Evolutionary conservation across 1,140 invertebrate species (phyloP), one percentile per base, ranked within the genome.

Genomic region (Drosophila parabipectinata): DNA sequence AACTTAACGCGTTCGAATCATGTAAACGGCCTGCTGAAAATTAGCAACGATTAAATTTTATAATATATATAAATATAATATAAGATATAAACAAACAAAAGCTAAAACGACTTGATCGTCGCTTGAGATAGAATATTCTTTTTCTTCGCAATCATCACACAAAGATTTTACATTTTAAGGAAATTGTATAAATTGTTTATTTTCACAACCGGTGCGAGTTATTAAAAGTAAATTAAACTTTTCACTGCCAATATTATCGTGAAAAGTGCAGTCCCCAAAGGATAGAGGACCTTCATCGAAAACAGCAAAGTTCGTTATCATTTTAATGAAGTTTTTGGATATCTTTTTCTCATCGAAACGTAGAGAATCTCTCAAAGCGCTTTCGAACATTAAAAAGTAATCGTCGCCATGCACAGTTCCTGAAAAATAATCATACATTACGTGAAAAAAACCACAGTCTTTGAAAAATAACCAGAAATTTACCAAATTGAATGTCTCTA

Each of bases 401-500:
- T 87, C 82, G 37, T 87, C 82, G 12, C 74, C 74, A 61, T 87
- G 82, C 0, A 69, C 64, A 15, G 82, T 87, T 37, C 82, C 82
- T 87, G 3, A 12, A 37, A 37, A 9, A 32, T 30, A 30, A 37
- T 10, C 34, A 37, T 12, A 12, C 4, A n/a, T 28, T 6, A 50
- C 39, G 18, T 15, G 14, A 0, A 5, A 15, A 0, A 1, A 14
- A 21, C n/a, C n/a, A n/a, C n/a, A n/a, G 4, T 7, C 5, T 34
- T 37, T 1, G 9, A 8, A 0, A n/a, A 47, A 18, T 50, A 7
- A 4, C 39, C 1, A 15, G 4, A 18, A 0, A 55, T 12, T 26
- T 60, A 83, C 79, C 82, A 32, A 87, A 84, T 7, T 72, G 28
- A 0, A 78, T n/a, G 39, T 87, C 80, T 7, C 8, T 59, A 1